These are phyloP conservation scores for Zeus faber DNA, from an alignment of 2,113 vertebrate genomes.

Conservation along the genomic window DNA sequence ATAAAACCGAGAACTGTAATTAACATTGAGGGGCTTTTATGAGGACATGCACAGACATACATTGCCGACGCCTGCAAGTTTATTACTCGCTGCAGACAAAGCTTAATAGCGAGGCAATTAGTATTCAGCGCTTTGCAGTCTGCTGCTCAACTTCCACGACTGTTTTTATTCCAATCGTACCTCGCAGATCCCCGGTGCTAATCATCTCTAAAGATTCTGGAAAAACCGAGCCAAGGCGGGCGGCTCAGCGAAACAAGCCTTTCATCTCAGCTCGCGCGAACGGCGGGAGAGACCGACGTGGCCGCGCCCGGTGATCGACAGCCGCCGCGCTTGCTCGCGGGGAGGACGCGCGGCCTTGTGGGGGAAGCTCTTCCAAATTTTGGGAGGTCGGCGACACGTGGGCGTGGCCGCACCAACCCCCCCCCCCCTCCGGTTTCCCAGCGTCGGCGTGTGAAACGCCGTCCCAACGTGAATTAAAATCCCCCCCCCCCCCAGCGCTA, in stretches of 20 bases:
- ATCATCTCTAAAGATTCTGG: background rate
- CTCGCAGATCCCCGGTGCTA: background rate
- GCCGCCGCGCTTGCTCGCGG: too few species aligned
- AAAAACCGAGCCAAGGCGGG: background rate
- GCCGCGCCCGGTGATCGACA: too few species aligned
- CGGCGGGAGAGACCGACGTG: too few species aligned
- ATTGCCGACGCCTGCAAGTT: background rate
- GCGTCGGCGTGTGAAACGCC: slow-evolving; percentile 33
- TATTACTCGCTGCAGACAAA: slow-evolving; percentile 3
- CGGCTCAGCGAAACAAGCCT: background rate
- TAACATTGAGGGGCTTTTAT: slow-evolving; percentile 16
- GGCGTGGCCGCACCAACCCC: slow-evolving; percentile 10
- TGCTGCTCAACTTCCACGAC: background rate
- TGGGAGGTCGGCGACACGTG: slow-evolving; percentile 25
- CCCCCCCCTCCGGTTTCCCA: slow-evolving; percentile 17
- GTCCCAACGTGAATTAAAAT: slow-evolving; percentile 48
- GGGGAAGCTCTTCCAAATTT: too few species aligned
- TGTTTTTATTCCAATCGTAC: background rate
- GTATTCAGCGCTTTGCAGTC: background rate
- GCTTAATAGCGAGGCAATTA: slow-evolving; percentile 9
- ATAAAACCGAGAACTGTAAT: slow-evolving; percentile 18
- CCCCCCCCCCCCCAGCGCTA: slow-evolving; percentile 45
- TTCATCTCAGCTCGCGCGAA: slow-evolving; percentile 1
- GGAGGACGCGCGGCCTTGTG: background rate
- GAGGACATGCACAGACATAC: slow-evolving; percentile 14